Evolutionary conservation across 2,888 invertebrate species (phyloP).

Genomic region (Resseliella maxima): DNA sequence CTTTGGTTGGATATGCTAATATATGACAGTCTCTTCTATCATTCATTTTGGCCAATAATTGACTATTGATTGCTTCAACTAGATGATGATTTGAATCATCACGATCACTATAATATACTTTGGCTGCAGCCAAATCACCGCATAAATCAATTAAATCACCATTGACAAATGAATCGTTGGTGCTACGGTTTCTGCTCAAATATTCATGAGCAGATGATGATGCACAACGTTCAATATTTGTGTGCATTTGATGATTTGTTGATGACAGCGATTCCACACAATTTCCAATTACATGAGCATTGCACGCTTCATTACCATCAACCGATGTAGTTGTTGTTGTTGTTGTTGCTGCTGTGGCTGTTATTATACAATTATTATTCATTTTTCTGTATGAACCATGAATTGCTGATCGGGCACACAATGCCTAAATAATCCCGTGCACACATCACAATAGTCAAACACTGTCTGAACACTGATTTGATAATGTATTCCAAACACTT

Average conservation of each 20-base stretch:
- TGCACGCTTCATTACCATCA: background rate
- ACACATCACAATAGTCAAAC: conserved; percentile 39
- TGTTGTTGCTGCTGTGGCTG: background rate
- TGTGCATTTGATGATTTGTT: background rate
- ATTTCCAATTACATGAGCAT: conserved; percentile 13
- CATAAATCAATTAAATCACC: conserved; percentile 54
- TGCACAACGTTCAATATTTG: background rate
- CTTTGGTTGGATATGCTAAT: conserved; percentile 2
- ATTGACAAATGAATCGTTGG: background rate
- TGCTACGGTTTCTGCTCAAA: background rate
- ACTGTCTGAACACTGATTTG: conserved; percentile 14
- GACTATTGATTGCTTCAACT: conserved; percentile 51
- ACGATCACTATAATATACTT: background rate
- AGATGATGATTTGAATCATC: background rate
- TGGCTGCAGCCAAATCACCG: background rate
- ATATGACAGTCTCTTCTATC: conserved; percentile 20
- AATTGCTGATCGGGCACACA: background rate
- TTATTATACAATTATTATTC: background rate
- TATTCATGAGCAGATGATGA: background rate
- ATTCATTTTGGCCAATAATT: conserved; percentile 41
- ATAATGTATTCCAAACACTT: too few relatives aligned
- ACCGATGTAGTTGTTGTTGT: background rate
- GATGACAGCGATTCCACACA: background rate
- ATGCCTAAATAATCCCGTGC: background rate
- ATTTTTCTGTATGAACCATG: background rate